A percentile compares a stretch with the other conserved stretches of the same genome.
Evolutionary conservation across 2,888 invertebrate genomes (phyloP).

Genomic region (Troides oblongomaculatus): DNA sequence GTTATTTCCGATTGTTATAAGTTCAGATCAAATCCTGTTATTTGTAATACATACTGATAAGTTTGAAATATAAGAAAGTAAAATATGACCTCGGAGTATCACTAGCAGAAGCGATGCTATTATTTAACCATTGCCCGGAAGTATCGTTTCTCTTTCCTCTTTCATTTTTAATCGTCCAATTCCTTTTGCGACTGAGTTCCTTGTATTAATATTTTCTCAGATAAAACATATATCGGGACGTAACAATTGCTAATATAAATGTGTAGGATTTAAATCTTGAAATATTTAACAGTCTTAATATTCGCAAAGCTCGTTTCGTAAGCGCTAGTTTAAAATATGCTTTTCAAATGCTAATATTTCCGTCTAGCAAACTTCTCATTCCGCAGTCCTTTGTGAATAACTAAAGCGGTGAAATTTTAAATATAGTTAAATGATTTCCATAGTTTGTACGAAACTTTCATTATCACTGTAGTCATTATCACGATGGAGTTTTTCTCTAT

Average conservation of each 20-base stretch:
- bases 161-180: too few relatives aligned
- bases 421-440: neutral
- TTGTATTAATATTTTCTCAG: neutral
- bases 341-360: slow-evolving; percentile 12
- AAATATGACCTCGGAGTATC: too few relatives aligned
- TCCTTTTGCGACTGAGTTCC: too few relatives aligned
- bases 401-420: slow-evolving; percentile 1
- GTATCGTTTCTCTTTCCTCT: too few relatives aligned
- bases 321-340: slow-evolving; percentile 6
- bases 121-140: too few relatives aligned
- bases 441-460: neutral
- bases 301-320: neutral
- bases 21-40: neutral
- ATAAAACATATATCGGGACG: neutral
- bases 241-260: neutral
- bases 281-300: slow-evolving; percentile 1
- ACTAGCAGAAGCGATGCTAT: too few relatives aligned
- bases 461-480: neutral
- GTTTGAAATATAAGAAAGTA: too few relatives aligned
- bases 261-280: neutral
- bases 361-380: slow-evolving; percentile 6
- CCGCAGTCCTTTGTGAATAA: neutral
- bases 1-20: neutral
- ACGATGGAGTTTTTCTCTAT: neutral
- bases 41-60: too few relatives aligned